Conservation (phyloP, 2,888 invertebrate species). For the Sinohyriopsis cumingii region DNA sequence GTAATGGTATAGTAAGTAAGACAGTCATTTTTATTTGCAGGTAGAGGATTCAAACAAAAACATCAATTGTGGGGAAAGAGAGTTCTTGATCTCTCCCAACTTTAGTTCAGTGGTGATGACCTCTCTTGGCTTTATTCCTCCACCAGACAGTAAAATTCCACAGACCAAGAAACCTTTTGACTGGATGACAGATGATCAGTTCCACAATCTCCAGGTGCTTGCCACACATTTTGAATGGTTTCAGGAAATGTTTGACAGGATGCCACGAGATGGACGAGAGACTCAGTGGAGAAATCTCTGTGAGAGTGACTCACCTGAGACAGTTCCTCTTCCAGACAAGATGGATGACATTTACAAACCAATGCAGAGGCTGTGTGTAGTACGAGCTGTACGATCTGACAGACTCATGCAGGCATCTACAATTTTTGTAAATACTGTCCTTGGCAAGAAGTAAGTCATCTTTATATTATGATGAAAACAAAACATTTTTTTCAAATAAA, state of each 20-base stretch:
- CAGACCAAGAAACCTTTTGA: slow-evolving; percentile 72
- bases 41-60: slow-evolving; percentile 65
- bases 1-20: background rate
- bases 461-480: background rate
- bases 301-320: slow-evolving; percentile 69
- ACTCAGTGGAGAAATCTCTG: slow-evolving; percentile 71
- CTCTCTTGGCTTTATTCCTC: slow-evolving; percentile 50
- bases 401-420: slow-evolving; percentile 67
- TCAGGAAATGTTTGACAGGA: slow-evolving; percentile 71
- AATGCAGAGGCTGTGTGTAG: slow-evolving; percentile 68
- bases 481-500: background rate
- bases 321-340: slow-evolving; percentile 67
- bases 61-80: slow-evolving; percentile 68
- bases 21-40: slow-evolving; percentile 34
- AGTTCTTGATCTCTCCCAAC: slow-evolving; percentile 70
- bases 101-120: slow-evolving; percentile 68
- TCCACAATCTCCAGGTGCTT: slow-evolving; percentile 70
- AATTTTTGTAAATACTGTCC: slow-evolving; percentile 62
- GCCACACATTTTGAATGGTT: slow-evolving; percentile 72
- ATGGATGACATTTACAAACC: slow-evolving; percentile 68
- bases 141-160: slow-evolving; percentile 58
- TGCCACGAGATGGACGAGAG: slow-evolving; percentile 70
- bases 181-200: slow-evolving; percentile 72
- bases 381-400: slow-evolving; percentile 69
- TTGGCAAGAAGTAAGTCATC: slow-evolving; percentile 66